Evolutionary conservation across 2,888 invertebrate genomes (phyloP).

Genomic region (Andrena chrysosceles): DNA sequence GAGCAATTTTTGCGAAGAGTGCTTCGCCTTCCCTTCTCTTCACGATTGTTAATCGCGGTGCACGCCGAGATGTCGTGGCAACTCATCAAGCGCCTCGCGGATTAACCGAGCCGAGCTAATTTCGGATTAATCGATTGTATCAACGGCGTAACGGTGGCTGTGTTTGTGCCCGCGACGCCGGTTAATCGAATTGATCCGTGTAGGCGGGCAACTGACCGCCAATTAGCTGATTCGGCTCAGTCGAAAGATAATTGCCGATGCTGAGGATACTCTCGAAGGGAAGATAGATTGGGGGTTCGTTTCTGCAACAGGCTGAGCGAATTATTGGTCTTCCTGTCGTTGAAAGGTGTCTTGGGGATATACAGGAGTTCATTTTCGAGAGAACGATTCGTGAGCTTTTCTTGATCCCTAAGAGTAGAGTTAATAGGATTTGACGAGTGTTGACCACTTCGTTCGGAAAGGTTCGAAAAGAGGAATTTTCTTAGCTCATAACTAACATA

Average conservation of each 20-base stretch:
- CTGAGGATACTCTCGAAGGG: background rate
- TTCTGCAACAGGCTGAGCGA: background rate
- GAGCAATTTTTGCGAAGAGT: too few relatives aligned
- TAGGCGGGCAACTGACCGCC: constrained; percentile 36
- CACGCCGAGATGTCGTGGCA: constrained; percentile 19
- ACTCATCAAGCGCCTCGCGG: constrained; percentile 22
- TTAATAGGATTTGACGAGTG: too few relatives aligned
- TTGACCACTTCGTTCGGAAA: too few relatives aligned
- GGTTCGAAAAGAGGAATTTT: too few relatives aligned
- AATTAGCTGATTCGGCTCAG: constrained; percentile 23
- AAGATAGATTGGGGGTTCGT: background rate
- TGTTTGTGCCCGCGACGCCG: constrained; percentile 5
- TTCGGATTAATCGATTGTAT: constrained; percentile 57
- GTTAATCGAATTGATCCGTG: constrained; percentile 41
- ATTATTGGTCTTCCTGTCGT: background rate
- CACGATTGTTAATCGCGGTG: background rate
- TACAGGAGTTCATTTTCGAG: too few relatives aligned
- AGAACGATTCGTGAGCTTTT: too few relatives aligned
- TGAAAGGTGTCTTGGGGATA: background rate
- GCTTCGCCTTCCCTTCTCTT: too few relatives aligned
- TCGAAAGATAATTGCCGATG: background rate
- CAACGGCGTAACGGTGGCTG: constrained; percentile 27
- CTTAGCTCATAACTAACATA: too few relatives aligned
- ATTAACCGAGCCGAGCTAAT: constrained; percentile 50
- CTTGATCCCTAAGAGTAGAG: too few relatives aligned